phyloP scores from a whole-genome alignment of 2,888 invertebrate species.

The Patella depressa region DNA sequence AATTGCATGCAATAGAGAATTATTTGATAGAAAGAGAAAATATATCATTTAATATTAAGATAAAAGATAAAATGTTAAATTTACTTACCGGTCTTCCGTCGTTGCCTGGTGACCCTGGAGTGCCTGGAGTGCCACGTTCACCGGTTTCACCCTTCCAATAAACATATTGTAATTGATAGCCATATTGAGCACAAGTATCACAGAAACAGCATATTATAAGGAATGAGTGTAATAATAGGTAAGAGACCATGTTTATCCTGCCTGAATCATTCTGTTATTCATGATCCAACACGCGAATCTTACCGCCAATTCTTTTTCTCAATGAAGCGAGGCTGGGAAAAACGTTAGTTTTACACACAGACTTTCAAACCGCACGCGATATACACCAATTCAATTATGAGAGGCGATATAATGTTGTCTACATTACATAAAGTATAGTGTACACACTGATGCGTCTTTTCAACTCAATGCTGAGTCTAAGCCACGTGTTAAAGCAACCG shows the following conservation, averaged over 20 bases:
- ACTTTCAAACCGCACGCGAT: conserved; percentile 7
- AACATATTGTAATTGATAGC: background rate
- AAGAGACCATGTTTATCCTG: conserved; percentile 7
- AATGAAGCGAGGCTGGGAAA: background rate
- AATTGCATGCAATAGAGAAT: no score
- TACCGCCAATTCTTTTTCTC: conserved; percentile 5
- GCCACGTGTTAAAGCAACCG: no score
- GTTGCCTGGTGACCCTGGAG: conserved; percentile 53
- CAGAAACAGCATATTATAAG: background rate
- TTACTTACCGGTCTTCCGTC: conserved; percentile 59
- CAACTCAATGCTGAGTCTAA: no score
- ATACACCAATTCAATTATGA: background rate
- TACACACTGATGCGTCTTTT: no score
- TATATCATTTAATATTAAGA: no score
- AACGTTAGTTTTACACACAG: background rate
- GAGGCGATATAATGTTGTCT: background rate
- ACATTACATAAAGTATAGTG: background rate
- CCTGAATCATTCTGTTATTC: conserved; percentile 9
- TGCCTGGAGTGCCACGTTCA: conserved; percentile 69
- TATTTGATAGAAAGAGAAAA: no score
- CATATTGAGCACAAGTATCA: conserved; percentile 10
- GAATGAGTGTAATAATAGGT: background rate
- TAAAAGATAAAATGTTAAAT: no score
- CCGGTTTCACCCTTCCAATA: conserved; percentile 50
- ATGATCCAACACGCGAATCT: background rate